Base-by-base conservation (phyloP, 2,113 vertebrate genomes). In the Odobenus rosmarus region DNA sequence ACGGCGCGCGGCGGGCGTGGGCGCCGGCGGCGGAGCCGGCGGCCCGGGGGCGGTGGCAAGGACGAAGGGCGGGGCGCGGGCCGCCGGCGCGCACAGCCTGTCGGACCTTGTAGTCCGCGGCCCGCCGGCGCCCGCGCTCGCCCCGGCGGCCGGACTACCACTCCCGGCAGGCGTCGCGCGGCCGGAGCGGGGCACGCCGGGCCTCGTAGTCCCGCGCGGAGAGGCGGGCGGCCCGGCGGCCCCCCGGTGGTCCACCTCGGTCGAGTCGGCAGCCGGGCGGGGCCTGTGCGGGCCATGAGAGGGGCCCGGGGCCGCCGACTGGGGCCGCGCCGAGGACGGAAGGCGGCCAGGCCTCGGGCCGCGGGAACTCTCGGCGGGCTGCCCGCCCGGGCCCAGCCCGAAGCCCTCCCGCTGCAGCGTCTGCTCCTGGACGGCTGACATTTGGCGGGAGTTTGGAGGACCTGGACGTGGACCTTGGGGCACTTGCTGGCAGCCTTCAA, bases 41-140 rank as follows among this genome's bases (percentile, higher is more conserved):
- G 93, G 92, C 77, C 93, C 79, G 93, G 88, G 93, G 95, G 96
- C 69, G 96, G 96, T 8, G 94, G 95, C 97, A 97, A 97, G 95
- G 95, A 96, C 98, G 96, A 97, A 97, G 94, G 98, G 97, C 88
- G 97, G 96, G 98, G 88, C 64, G 90, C 74, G 80, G 93, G 93
- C 80, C 31, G 28, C 39, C 59, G 19, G 53, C 62, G 36, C 67
- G 49, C 84, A 46, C 55, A 16, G 67, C 80, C 39, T 62, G 16
- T 57, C 64, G 94, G 97, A 79, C 33, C n/a, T 69, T 19, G 96
- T 90, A 95, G 92, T 93, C 33, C 67, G 2, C 4, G 49, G 28
- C 59, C 36, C 62, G 31, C 36, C 18, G 11, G 46, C 4, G 10
- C 31, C 2, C 4, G 0, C 39, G 0, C 16, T 49, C 1, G 8